Conservation (phyloP, 53 echinoderm and acorn worm species). For the Zoroaster sp. region DNA sequence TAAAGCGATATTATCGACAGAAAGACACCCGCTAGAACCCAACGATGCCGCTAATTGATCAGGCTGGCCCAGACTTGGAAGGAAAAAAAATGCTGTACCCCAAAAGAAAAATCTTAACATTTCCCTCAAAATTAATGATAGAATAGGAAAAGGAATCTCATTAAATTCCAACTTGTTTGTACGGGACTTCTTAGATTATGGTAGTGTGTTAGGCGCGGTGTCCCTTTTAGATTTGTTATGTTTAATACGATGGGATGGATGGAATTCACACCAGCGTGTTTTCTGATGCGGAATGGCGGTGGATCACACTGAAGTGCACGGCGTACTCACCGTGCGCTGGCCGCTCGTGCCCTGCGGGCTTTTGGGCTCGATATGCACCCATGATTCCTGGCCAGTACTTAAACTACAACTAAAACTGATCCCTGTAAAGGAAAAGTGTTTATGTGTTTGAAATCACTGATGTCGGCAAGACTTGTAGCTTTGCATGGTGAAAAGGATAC, state of each 20-base stretch:
- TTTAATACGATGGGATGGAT: not conserved
- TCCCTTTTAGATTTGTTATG: not conserved
- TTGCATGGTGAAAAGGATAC: no score
- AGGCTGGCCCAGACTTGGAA: not conserved
- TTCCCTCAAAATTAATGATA: not conserved
- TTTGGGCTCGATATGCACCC: not conserved
- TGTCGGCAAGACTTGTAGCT: no score
- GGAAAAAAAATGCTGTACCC: not conserved
- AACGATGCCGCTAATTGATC: not conserved
- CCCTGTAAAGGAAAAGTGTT: no score
- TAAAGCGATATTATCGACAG: not conserved
- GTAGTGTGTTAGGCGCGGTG: not conserved
- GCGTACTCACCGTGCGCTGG: not conserved
- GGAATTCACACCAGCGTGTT: not conserved
- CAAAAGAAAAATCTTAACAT: not conserved
- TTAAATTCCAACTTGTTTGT: not conserved
- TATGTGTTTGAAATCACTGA: no score
- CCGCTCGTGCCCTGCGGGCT: conserved; percentile 1
- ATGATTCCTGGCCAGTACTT: not conserved
- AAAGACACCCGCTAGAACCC: not conserved
- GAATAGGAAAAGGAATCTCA: not conserved
- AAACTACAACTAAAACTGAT: no score
- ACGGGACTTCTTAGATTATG: not conserved
- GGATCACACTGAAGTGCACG: not conserved
- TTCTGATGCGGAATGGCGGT: conserved; percentile 1